A percentile compares a stretch with the other conserved stretches of the same genome.
phyloP scores from a whole-genome alignment of 2,797 vertebrate species.

The Eospalax fontanierii region DNA sequence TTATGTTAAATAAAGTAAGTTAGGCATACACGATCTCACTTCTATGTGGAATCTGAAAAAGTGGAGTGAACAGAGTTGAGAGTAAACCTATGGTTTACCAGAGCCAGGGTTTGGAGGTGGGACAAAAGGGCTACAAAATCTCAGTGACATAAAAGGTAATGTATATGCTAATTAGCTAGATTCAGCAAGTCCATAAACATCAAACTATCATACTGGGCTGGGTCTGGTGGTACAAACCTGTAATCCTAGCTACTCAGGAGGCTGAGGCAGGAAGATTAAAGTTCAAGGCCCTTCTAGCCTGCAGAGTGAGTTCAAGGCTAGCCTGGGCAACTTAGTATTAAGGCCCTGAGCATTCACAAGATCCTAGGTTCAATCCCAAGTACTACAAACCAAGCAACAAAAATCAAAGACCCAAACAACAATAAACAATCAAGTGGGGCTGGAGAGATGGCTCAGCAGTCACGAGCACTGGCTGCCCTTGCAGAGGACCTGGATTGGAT shows the following conservation, averaged over 20 bases:
- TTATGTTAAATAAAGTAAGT: neutral
- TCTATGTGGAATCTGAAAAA: neutral
- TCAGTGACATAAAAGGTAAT: neutral
- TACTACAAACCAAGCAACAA: neutral
- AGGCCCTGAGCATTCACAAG: neutral
- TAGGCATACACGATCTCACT: neutral
- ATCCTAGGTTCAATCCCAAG: neutral
- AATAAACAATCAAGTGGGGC: neutral
- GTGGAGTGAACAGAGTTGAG: neutral
- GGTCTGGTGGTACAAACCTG: neutral
- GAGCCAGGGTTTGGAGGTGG: neutral
- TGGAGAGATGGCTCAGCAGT: no score
- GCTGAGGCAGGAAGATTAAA: neutral
- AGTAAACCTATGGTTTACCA: neutral
- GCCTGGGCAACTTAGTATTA: neutral
- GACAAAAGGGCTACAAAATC: neutral
- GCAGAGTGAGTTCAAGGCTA: neutral
- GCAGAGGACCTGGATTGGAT: no score
- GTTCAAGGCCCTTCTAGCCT: neutral
- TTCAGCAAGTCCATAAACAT: neutral
- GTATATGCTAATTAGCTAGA: neutral
- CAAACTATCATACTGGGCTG: neutral
- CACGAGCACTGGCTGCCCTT: no score
- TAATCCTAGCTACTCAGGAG: neutral
- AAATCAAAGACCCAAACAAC: neutral